Conservation (phyloP, 2,888 invertebrate genomes). For the Ornithoptera alexandrae region DNA sequence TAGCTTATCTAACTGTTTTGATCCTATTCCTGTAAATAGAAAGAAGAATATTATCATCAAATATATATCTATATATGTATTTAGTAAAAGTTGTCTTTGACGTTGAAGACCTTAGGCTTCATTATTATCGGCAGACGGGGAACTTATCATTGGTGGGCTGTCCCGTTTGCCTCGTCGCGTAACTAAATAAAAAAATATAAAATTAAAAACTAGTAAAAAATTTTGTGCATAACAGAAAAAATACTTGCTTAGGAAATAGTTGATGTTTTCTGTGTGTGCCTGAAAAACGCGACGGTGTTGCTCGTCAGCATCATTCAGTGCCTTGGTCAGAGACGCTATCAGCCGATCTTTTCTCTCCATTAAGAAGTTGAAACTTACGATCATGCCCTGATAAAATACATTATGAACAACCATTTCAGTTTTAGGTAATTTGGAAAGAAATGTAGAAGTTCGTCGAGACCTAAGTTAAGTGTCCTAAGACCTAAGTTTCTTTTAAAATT, state of each 20-base stretch:
- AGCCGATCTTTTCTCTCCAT: slow-evolving; percentile 84
- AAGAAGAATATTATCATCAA: not conserved
- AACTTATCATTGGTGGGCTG: too few relatives aligned
- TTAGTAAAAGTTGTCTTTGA: too few relatives aligned
- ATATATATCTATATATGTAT: too few relatives aligned
- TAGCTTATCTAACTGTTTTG: slow-evolving; percentile 77
- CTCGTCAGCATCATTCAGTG: slow-evolving; percentile 85
- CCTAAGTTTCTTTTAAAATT: too few relatives aligned
- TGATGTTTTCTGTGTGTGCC: slow-evolving; percentile 85
- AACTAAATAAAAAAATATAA: too few relatives aligned
- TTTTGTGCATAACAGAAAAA: not conserved
- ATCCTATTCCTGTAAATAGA: slow-evolving; percentile 74
- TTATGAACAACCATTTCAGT: too few relatives aligned
- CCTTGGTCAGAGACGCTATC: slow-evolving; percentile 79
- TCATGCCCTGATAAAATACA: slow-evolving; percentile 66
- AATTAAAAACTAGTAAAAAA: not conserved
- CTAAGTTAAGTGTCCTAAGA: too few relatives aligned
- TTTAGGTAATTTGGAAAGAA: too few relatives aligned
- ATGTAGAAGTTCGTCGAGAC: too few relatives aligned
- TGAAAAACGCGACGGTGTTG: slow-evolving; percentile 87
- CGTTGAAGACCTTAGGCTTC: too few relatives aligned
- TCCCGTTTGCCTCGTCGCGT: too few relatives aligned
- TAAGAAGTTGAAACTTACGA: slow-evolving; percentile 81
- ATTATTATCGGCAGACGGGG: too few relatives aligned
- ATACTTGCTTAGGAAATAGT: slow-evolving; percentile 82